A percentile compares a stretch with the other conserved stretches of the same genome.
phyloP scores from a whole-genome alignment of 2,113 vertebrate genomes.

The Eulemur rufifrons region DNA sequence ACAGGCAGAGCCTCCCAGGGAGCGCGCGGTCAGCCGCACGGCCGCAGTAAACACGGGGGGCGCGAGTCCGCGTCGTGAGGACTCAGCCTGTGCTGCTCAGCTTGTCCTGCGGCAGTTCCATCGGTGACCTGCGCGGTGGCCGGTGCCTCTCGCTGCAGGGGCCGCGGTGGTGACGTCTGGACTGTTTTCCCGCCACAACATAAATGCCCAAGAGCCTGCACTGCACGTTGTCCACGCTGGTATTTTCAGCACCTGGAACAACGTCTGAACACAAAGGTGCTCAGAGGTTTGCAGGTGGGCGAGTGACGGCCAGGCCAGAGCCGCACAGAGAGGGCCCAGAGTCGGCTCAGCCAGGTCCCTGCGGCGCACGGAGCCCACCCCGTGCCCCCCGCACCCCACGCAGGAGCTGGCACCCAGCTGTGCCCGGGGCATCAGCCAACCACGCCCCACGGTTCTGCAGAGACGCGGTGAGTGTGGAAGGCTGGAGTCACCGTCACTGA shows the following conservation, averaged over 20 bases:
- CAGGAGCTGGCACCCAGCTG: background rate
- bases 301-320: background rate
- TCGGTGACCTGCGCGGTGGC: background rate
- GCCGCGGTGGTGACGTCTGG: fast-evolving
- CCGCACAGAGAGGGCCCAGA: background rate
- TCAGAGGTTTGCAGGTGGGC: background rate
- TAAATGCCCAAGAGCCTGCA: background rate
- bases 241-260: background rate
- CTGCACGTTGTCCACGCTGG: background rate
- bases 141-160: background rate
- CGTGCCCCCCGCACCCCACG: too few species aligned
- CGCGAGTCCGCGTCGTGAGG: background rate
- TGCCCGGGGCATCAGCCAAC: too few species aligned
- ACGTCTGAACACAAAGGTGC: background rate
- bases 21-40: background rate
- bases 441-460: too few species aligned
- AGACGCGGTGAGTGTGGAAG: too few species aligned
- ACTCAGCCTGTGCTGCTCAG: background rate
- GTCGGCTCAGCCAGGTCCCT: background rate
- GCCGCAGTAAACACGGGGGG: fast-evolving
- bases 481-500: background rate
- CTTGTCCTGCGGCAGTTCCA: background rate
- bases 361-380: background rate
- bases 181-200: background rate
- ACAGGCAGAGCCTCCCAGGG: background rate